Percentiles rank a stretch among this genome's conserved stretches.
These are phyloP conservation scores for Alcedo quadribrachys DNA, from an alignment of 2,797 vertebrate genomes.

Conservation along the genomic window DNA sequence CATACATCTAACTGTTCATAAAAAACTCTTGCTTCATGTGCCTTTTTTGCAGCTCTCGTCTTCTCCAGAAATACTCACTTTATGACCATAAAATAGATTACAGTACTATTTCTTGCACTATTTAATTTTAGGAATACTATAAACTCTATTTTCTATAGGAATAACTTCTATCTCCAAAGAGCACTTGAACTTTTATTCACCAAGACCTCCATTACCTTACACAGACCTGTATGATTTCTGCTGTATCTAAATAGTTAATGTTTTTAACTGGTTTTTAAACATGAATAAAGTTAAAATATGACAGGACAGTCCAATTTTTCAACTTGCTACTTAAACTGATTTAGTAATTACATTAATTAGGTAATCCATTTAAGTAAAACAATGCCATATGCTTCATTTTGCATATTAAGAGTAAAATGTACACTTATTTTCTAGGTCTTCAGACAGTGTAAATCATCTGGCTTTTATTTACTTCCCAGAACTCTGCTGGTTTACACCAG, in stretches of 20 bases:
- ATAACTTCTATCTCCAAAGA: neutral
- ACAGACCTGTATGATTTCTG: neutral
- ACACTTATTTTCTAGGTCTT: neutral
- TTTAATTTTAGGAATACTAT: neutral
- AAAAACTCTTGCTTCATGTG: neutral
- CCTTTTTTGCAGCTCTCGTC: neutral
- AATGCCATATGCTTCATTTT: conserved; percentile 3
- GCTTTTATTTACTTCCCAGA: conserved; percentile 36
- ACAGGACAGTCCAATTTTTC: neutral
- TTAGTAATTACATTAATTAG: conserved; percentile 31
- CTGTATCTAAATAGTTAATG: neutral
- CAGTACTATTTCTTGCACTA: neutral
- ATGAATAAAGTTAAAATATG: neutral
- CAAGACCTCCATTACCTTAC: neutral
- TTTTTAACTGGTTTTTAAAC: neutral
- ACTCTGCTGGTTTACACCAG: neutral
- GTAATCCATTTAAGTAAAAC: conserved; percentile 1
- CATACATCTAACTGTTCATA: neutral
- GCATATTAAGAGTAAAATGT: neutral
- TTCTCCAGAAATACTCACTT: neutral
- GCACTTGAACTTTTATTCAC: neutral
- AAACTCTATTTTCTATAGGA: neutral
- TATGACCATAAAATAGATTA: neutral
- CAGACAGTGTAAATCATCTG: conserved; percentile 12
- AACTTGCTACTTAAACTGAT: conserved; percentile 14